These are phyloP conservation scores for Heterodera carotae DNA, from an alignment of 1,140 invertebrate genomes.

Conservation along the genomic window DNA sequence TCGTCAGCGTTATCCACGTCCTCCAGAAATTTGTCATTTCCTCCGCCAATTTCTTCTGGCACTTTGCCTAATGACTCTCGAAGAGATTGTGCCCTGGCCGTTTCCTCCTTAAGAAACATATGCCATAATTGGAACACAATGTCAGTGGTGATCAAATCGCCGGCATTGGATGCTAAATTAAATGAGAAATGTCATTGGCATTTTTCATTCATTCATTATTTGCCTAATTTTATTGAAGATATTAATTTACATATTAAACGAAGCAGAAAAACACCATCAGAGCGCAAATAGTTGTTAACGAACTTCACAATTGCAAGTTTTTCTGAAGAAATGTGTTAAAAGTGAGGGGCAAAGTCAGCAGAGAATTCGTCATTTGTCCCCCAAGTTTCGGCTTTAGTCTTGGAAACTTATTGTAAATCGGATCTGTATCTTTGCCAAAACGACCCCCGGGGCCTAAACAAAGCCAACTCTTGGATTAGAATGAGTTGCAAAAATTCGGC, in stretches of 20 bases:
- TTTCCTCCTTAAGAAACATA: conserved; percentile 50
- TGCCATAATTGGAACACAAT: conserved; percentile 59
- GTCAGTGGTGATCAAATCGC: conserved; percentile 63
- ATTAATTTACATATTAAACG: conserved; percentile 43
- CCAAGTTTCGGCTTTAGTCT: too few relatives aligned
- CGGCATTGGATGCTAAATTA: conserved; percentile 56
- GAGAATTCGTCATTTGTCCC: not conserved
- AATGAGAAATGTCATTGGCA: not conserved
- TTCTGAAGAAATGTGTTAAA: conserved; percentile 42
- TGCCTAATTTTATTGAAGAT: too few relatives aligned
- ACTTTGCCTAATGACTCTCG: conserved; percentile 27
- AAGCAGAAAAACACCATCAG: conserved; percentile 66
- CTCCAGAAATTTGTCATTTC: not conserved
- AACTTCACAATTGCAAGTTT: conserved; percentile 60
- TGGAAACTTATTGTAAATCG: too few relatives aligned
- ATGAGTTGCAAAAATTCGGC: too few relatives aligned
- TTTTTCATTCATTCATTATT: too few relatives aligned
- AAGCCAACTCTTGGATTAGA: too few relatives aligned
- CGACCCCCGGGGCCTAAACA: too few relatives aligned
- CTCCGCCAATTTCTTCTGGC: not conserved
- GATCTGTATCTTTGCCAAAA: too few relatives aligned
- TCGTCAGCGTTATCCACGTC: conserved; percentile 27
- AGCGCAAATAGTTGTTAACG: conserved; percentile 53
- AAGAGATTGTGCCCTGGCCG: conserved; percentile 29
- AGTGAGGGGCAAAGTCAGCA: too few relatives aligned